A percentile compares a stretch with the other conserved stretches of the same genome.
phyloP scores from a whole-genome alignment of 2,113 vertebrate genomes.

The Odocoileus virginianus region DNA sequence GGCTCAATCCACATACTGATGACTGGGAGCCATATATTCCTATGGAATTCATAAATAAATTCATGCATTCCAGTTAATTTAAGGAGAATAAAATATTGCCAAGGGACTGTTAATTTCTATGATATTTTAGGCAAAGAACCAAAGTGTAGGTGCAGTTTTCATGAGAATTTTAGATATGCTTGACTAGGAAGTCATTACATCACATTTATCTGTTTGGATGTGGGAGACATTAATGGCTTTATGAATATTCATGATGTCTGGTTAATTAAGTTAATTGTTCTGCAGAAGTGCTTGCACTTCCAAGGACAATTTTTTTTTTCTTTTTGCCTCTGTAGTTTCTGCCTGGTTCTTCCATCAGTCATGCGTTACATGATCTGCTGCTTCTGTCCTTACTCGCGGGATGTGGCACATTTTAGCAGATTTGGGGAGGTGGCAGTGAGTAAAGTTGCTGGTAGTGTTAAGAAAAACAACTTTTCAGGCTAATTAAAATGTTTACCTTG shows the following conservation, averaged over 20 bases:
- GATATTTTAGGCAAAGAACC: constrained; percentile 87
- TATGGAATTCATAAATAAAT: constrained; percentile 79
- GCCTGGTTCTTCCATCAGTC: constrained; percentile 76
- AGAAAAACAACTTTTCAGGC: constrained; percentile 60
- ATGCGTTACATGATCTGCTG: constrained; percentile 70
- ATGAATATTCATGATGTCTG: constrained; percentile 95
- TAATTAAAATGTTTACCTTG: constrained; percentile 52
- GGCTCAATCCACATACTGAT: constrained; percentile 67
- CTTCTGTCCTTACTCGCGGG: constrained; percentile 62
- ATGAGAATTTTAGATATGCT: constrained; percentile 91
- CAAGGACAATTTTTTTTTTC: constrained; percentile 84
- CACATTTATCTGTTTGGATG: constrained; percentile 92
- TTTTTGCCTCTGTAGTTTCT: constrained; percentile 62
- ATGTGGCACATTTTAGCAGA: constrained; percentile 54
- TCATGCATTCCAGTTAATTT: constrained; percentile 83
- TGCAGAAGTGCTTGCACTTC: constrained; percentile 91
- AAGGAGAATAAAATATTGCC: constrained; percentile 82
- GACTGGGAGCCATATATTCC: constrained; percentile 67
- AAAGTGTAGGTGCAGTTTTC: constrained; percentile 85
- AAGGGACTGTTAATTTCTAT: constrained; percentile 84
- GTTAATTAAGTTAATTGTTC: constrained; percentile 97
- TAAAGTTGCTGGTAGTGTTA: constrained; percentile 42
- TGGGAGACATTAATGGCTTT: constrained; percentile 91
- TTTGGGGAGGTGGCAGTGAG: background rate
- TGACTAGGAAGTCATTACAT: constrained; percentile 93